These are phyloP conservation scores for Tauraco hartlaubi DNA, from an alignment of 2,797 vertebrate species.

Conservation along the genomic window DNA sequence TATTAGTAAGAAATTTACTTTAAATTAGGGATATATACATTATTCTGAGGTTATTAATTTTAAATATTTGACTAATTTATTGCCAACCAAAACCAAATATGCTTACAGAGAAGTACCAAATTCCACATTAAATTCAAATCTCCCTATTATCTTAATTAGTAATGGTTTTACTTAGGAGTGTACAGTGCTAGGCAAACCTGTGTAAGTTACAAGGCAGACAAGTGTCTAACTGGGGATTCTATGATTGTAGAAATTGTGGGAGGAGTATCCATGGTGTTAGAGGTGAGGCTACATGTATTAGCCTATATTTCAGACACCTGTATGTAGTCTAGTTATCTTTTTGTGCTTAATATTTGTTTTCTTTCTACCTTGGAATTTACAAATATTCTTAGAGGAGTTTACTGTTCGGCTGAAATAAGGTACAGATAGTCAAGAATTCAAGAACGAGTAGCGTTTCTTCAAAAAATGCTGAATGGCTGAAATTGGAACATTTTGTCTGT, in stretches of 20 bases:
- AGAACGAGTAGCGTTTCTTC: background rate
- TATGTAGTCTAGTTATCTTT: background rate
- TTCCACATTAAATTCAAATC: background rate
- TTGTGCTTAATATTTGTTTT: background rate
- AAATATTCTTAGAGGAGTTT: background rate
- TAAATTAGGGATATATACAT: background rate
- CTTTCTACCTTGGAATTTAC: background rate
- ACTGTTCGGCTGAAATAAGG: background rate
- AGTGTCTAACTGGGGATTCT: background rate
- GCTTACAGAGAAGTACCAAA: background rate
- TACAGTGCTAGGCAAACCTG: background rate
- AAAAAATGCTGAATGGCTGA: background rate
- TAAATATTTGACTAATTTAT: slow-evolving; percentile 12
- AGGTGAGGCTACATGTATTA: background rate
- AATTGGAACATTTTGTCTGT: background rate
- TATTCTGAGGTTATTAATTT: background rate
- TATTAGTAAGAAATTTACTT: background rate
- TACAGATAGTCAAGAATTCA: background rate
- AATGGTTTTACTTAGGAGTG: background rate
- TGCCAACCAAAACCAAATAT: background rate
- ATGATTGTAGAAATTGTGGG: background rate
- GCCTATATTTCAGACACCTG: background rate
- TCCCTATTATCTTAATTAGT: background rate
- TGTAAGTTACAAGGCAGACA: background rate
- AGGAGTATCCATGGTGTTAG: background rate